phyloP scores from a whole-genome alignment of 2,797 vertebrate species.

The Liparis tanakae region DNA sequence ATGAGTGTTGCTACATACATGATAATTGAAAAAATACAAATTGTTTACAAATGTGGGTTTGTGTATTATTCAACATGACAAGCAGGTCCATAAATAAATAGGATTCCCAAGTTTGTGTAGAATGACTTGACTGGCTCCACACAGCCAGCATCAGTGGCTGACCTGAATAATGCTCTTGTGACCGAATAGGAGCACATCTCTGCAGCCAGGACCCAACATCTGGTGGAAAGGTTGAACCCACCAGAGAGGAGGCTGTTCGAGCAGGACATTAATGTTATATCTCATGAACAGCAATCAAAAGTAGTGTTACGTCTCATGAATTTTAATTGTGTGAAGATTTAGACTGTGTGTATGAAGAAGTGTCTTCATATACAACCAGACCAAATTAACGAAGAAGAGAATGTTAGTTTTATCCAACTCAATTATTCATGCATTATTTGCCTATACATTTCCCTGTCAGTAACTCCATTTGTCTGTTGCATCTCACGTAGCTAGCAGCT shows the following conservation, averaged over 20 bases:
- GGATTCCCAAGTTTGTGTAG: neutral
- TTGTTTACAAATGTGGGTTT: neutral
- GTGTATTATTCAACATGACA: neutral
- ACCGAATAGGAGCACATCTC: slow-evolving; percentile 1
- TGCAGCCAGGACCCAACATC: neutral
- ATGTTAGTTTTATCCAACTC: slow-evolving; percentile 9
- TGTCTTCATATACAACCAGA: neutral
- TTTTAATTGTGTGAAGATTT: neutral
- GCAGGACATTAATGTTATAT: neutral
- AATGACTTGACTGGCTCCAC: neutral
- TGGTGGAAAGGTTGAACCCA: neutral
- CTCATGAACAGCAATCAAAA: neutral
- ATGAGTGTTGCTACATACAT: neutral
- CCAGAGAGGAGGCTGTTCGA: neutral
- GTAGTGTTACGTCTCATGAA: neutral
- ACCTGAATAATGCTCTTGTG: slow-evolving; percentile 1
- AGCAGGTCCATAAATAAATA: neutral
- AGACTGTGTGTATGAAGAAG: too few species aligned
- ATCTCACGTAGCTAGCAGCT: slow-evolving; percentile 47
- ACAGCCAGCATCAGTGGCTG: neutral
- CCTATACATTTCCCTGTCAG: slow-evolving; percentile 22
- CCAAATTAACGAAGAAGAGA: neutral
- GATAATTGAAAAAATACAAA: neutral
- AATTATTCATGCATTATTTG: slow-evolving; percentile 7
- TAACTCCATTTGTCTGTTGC: slow-evolving; percentile 37